phyloP scores from a whole-genome alignment of 2,888 invertebrate genomes.

The Brachylomia viminalis region DNA sequence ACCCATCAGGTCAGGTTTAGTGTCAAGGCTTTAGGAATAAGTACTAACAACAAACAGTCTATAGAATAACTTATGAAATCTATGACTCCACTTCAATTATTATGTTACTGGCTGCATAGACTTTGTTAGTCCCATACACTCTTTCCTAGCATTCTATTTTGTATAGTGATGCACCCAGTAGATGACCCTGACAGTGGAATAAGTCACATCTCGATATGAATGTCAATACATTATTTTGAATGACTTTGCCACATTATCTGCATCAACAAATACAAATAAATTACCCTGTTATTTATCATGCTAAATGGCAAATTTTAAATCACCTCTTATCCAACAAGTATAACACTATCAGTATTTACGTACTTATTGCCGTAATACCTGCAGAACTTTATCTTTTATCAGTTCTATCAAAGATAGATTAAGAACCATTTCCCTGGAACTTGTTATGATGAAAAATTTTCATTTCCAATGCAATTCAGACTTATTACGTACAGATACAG shows the following conservation, averaged over 20 bases:
- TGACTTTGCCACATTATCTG: conserved; percentile 14
- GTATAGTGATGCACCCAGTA: conserved; percentile 5
- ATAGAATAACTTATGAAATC: not conserved
- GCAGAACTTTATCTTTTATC: conserved; percentile 52
- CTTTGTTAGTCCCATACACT: not conserved
- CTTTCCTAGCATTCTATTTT: not conserved
- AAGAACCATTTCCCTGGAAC: conserved; percentile 57
- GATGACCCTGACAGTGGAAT: conserved; percentile 32
- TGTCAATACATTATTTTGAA: conserved; percentile 27
- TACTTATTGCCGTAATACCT: conserved; percentile 61
- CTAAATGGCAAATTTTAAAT: conserved; percentile 26
- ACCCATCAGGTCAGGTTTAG: conserved; percentile 27
- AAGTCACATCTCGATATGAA: not conserved
- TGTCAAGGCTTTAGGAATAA: conserved; percentile 16
- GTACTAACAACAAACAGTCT: not conserved
- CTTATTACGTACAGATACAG: conserved; percentile 64
- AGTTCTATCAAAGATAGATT: conserved; percentile 56
- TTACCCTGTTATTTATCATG: conserved; percentile 20
- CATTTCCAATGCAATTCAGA: conserved; percentile 63
- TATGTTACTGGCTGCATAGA: not conserved
- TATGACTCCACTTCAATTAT: not conserved
- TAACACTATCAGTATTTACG: conserved; percentile 47
- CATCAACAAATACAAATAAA: conserved; percentile 33
- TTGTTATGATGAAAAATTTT: conserved; percentile 58
- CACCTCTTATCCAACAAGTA: conserved; percentile 38